phyloP scores from a whole-genome alignment of 2,113 vertebrate genomes.

The Vombatus ursinus region DNA sequence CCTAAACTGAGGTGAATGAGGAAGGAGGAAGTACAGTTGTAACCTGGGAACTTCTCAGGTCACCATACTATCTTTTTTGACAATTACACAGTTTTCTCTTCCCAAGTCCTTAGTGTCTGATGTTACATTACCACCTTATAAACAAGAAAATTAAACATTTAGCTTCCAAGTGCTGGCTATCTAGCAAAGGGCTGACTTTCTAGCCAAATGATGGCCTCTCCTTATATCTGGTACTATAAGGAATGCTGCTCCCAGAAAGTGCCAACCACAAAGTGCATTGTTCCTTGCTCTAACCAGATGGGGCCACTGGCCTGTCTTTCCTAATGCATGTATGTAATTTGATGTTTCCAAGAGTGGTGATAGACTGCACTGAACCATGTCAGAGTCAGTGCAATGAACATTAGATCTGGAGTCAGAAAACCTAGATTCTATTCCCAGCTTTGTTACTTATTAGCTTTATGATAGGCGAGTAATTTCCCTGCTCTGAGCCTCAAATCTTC shows the following conservation, averaged over 20 bases:
- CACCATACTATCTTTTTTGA: background rate
- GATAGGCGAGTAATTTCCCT: background rate
- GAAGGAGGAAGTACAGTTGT: background rate
- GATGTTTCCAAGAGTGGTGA: background rate
- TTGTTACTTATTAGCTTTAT: background rate
- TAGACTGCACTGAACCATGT: background rate
- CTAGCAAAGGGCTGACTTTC: background rate
- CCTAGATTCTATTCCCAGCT: background rate
- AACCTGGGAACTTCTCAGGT: background rate
- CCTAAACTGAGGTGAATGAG: background rate
- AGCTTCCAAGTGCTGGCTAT: background rate
- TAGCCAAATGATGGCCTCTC: background rate
- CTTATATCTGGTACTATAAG: background rate
- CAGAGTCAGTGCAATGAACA: background rate
- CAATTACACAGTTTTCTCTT: rapidly evolving
- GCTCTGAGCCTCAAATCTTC: background rate
- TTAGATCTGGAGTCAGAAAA: background rate
- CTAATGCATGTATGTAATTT: background rate
- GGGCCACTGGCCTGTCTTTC: background rate
- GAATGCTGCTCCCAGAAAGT: background rate
- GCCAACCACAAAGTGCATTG: background rate
- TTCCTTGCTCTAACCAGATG: background rate
- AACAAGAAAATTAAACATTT: background rate
- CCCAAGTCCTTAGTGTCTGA: background rate
- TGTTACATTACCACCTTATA: background rate